Evolutionary conservation across 2,888 invertebrate species (phyloP), one percentile per base, ranked within the genome.

Genomic region (Cynaeus angustus): DNA sequence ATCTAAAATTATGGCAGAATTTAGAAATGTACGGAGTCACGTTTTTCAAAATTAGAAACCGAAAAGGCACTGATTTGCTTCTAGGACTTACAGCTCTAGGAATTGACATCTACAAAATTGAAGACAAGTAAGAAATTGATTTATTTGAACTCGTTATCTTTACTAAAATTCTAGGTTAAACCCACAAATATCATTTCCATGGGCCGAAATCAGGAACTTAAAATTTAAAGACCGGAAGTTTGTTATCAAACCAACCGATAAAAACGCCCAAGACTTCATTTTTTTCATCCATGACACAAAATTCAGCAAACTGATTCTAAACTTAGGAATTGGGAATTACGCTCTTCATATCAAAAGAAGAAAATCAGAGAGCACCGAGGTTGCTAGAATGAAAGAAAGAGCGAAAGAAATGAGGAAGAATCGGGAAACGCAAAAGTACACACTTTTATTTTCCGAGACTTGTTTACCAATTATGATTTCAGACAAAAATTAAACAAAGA

Each of bases 311-410:
- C 92, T 97, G 78, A 99, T 99, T 85, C 88, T 99, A 77, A 98
- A 98, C 74, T 89, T 99, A 73, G 99, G 99, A 84, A 98, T 99
- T 96, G 99, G 99, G 79, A 99, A 99, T 88, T 99, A 99, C 88
- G 97, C 98, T 86, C 88, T 99, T 78, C 99, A 99, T 87, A 98
- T 99, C 95, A 91, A 97, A 72, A 89, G 99, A 76, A 92, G 99
- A 83, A 98, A 99, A 87, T 97, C 98, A 16, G 99, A 99, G 86
- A 97, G 97, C 76, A 98, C 99, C 82, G 99, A 99, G 88, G 97
- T 99, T 70, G 97, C 97, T 86, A 98, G 98, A 87, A 98, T 99
- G 99, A 99, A 98, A 89, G 97, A 98, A 77, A 98, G 98, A 88
- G 98, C 98, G 1, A 86, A 93, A 8, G 97, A 98, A 85, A 97